These are phyloP conservation scores for Phrynocephalus guinanensis DNA, from an alignment of 2,797 vertebrate genomes.

Conservation along the genomic window DNA sequence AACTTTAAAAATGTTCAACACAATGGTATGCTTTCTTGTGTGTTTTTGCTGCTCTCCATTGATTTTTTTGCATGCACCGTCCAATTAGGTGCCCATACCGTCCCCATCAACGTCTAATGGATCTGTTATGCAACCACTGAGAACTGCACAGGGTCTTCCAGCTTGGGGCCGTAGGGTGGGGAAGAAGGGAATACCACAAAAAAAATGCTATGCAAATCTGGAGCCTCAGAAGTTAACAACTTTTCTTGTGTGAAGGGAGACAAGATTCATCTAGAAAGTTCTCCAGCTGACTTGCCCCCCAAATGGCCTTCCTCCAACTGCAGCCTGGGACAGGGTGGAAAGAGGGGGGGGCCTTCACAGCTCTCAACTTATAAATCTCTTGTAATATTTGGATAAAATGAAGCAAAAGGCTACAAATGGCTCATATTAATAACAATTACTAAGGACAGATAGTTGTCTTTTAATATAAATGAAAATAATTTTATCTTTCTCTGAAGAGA, in stretches of 20 bases:
- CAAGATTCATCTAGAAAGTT: not conserved
- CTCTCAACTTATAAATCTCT: not conserved
- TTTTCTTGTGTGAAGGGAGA: not conserved
- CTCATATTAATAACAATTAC: not conserved
- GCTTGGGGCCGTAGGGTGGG: too few relatives aligned
- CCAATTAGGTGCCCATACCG: too few relatives aligned
- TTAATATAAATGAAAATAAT: not conserved
- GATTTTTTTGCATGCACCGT: not conserved
- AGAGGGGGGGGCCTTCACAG: too few relatives aligned
- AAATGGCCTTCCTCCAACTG: not conserved
- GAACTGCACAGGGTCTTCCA: too few relatives aligned
- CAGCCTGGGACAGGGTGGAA: too few relatives aligned
- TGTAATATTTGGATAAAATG: not conserved
- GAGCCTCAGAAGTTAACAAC: not conserved
- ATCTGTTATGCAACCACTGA: too few relatives aligned
- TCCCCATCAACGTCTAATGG: not conserved
- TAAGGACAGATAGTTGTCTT: not conserved
- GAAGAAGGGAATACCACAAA: not conserved
- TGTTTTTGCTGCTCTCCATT: not conserved
- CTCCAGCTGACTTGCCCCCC: too few relatives aligned
- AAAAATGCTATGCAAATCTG: not conserved
- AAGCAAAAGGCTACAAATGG: not conserved
- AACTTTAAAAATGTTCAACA: not conserved
- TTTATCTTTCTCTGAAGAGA: not conserved
- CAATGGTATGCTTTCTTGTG: too few relatives aligned